Evolutionary conservation across 1,140 invertebrate genomes (phyloP).

Genomic region (Ptiloglossa arizonensis): DNA sequence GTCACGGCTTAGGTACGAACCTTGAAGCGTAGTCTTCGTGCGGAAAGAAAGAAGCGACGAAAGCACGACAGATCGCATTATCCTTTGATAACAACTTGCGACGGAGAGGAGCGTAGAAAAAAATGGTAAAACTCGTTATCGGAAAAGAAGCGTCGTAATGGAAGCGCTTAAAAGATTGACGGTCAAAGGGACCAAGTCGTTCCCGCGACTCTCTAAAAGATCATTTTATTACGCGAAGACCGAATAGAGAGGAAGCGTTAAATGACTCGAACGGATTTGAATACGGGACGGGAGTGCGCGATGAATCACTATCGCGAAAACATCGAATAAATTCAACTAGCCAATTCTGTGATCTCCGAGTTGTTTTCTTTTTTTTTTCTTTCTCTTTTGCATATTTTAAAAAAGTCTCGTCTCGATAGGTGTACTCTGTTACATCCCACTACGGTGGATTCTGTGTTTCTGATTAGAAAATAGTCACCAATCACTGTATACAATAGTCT

Average conservation of each 20-base stretch:
- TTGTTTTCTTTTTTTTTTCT: no score
- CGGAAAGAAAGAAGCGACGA: slow-evolving; percentile 20
- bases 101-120: not conserved
- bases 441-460: no score
- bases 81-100: slow-evolving; percentile 40
- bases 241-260: not conserved
- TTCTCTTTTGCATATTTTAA: no score
- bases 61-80: slow-evolving; percentile 39
- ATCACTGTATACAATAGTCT: no score
- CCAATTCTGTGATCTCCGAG: no score
- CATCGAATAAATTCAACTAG: no score
- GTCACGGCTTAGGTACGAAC: slow-evolving; percentile 41
- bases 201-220: not conserved
- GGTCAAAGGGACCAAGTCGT: slow-evolving; percentile 15
- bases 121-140: slow-evolving; percentile 37
- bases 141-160: slow-evolving; percentile 30
- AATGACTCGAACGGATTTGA: not conserved
- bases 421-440: no score
- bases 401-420: no score
- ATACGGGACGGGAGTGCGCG: no score
- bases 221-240: not conserved
- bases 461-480: no score
- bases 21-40: slow-evolving; percentile 16
- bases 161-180: slow-evolving; percentile 36
- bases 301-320: no score